Base-by-base conservation (phyloP, 1,140 invertebrate genomes). In the Arctopsyche grandis region DNA sequence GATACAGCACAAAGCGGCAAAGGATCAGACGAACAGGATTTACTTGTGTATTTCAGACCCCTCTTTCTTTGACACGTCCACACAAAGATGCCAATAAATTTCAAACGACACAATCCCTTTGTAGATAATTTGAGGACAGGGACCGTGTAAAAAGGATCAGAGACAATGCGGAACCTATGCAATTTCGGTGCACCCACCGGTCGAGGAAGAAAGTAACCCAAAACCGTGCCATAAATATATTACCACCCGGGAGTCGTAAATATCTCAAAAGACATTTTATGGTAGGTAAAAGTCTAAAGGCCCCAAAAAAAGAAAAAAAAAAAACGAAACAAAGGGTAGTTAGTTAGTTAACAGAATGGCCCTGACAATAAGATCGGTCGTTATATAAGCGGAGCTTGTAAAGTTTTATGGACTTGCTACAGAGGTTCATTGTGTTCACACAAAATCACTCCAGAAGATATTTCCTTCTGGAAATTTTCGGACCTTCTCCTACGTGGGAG, bases 201-300 rank as follows among this genome's bases (percentile, higher is more conserved):
- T n/a, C 56, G 24, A 29, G 75, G 56, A 79, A 77, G 81, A 82
- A 82, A 82, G 78, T 82, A 66, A 66, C 63, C 63, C 63, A 24
- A 66, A 78, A 75, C 81, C 56, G 69, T 73, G 77, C 70, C 71
- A 75, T 82, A 82, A 82, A 82, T 79, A 78, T 76, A 52, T 78
- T 16, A 26, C 60, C 44, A 24, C 48, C 43, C 9, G 48, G 69
- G n/a, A 71, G 77, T 43, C 58, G 48, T 79, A 81, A 81, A 81
- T 77, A 74, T 74, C 69, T 26, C 75, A 56, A 48, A 22, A 48
- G 69, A 79, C 71, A 14, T 79, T 22, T 82, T 82, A 79, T 79
- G 81, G 78, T 73, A 77, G 66, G 48, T 52, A 52, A 52, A 24
- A 44, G 63, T 75, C 75, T 14, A 12, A 26, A 46, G 66, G 52